Conservation (phyloP, 1,140 invertebrate species). For the Megalopta genalis region DNA sequence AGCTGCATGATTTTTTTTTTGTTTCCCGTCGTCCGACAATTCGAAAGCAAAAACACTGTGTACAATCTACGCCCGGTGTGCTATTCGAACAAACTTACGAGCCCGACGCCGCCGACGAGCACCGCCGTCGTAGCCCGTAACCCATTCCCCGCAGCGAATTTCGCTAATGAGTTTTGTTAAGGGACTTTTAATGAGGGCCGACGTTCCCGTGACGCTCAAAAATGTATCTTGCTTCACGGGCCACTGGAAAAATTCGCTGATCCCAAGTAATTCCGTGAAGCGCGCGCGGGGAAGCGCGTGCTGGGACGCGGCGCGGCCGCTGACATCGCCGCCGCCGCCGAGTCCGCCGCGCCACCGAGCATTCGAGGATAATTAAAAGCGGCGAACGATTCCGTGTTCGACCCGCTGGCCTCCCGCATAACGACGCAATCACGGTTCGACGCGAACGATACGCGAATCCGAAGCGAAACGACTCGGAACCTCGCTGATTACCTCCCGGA, state of each 20-base stretch:
- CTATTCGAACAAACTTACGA: constrained; percentile 43
- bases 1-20: too few relatives aligned
- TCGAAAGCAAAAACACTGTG: constrained; percentile 28
- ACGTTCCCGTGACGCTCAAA: constrained; percentile 37
- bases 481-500: too few relatives aligned
- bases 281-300: too few relatives aligned
- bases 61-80: constrained; percentile 10
- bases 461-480: constrained; percentile 13
- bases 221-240: constrained; percentile 36
- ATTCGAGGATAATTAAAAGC: constrained; percentile 33
- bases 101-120: constrained; percentile 14
- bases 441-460: not conserved
- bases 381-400: constrained; percentile 3
- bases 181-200: constrained; percentile 49
- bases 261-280: constrained; percentile 33
- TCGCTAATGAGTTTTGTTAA: constrained; percentile 52
- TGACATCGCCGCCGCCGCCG: not conserved
- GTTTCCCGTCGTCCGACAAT: constrained; percentile 25
- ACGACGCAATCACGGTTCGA: constrained; percentile 34
- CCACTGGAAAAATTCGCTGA: constrained; percentile 42
- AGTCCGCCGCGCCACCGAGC: not conserved
- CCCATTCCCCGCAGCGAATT: constrained; percentile 42
- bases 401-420: not conserved
- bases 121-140: constrained; percentile 39
- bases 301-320: too few relatives aligned